Evolutionary conservation across 2,888 invertebrate genomes (phyloP), one percentile per base, ranked within the genome.

Genomic region (Agrilus cyanescens): DNA sequence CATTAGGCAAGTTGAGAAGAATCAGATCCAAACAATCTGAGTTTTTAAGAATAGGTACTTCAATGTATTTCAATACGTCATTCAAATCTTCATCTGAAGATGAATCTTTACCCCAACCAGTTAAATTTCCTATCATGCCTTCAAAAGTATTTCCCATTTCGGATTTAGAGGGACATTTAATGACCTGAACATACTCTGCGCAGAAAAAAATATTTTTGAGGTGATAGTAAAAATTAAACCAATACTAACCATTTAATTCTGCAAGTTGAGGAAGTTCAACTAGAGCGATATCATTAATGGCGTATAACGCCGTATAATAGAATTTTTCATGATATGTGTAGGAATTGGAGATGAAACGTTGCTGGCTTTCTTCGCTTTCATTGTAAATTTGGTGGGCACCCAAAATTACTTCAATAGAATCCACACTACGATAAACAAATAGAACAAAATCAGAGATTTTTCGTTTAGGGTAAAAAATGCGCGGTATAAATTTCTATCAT

Each of bases 211-310:
- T 13, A 25, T n/a, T 36, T 31, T 18, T 13, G 12, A 39, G 16
- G 13, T 32, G 15, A 32, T 31, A 6, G 31, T 30, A 35, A 18
- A 32, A 41, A 37, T 20, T 18, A 18, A 32, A 1, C 3, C 6
- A 6, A 4, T 20, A 41, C 47, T 49, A 53, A 69, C 68, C 62
- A 46, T 61, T 66, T 32, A 67, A 53, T 15, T 51, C 50, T 18
- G 70, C 62, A 7, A 58, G 42, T 32, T 55, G 45, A 5, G 67
- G 62, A 44, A 72, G 50, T 37, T 58, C 59, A 30, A 72, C 57
- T n/a, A 72, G 43, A 3, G 70, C 70, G 39, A 72, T 63, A 45
- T 73, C 72, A 47, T 71, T 66, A n/a, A n/a, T n/a, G n/a, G 10
- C 46, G 20, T 5, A 20, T 4, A 6, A 6, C 2, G n/a, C n/a